These are phyloP conservation scores for Epicauta chinensis DNA, from an alignment of 1,140 invertebrate species.

Conservation along the genomic window DNA sequence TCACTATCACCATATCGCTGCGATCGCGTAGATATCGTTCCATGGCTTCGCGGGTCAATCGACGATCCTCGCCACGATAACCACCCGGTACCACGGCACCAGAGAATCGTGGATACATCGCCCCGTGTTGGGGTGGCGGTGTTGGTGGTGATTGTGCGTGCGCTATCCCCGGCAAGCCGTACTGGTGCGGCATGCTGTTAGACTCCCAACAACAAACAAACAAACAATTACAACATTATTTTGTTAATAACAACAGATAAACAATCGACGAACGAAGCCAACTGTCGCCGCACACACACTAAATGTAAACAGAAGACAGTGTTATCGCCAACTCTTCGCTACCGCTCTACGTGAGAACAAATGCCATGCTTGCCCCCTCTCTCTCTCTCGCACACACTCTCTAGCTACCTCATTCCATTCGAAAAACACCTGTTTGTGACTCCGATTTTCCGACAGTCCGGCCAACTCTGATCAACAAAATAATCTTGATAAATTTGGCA, in stretches of 20 bases:
- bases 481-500: too few relatives aligned
- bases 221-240: constrained; percentile 2
- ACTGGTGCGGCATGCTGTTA: constrained; percentile 75
- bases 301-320: constrained; percentile 7
- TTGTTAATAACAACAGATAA: not conserved
- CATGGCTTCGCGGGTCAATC: constrained; percentile 92
- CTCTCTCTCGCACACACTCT: too few relatives aligned
- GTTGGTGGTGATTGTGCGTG: constrained; percentile 70
- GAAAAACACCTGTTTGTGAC: constrained; percentile 61
- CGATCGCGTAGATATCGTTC: constrained; percentile 89
- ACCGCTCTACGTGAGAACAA: constrained; percentile 34
- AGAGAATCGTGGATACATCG: constrained; percentile 50
- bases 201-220: constrained; percentile 34
- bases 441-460: constrained; percentile 55
- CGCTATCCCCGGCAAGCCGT: constrained; percentile 60
- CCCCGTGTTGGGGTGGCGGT: constrained; percentile 53
- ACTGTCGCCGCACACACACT: not conserved
- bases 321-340: constrained; percentile 22
- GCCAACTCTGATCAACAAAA: constrained; percentile 42
- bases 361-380: constrained; percentile 33
- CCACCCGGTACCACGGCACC: constrained; percentile 52
- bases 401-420: constrained; percentile 47
- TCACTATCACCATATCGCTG: constrained; percentile 94
- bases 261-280: not conserved
- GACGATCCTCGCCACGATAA: constrained; percentile 72